Conservation (phyloP, 92 coral and sea anemone species). For the Epizoanthus scotinus region DNA sequence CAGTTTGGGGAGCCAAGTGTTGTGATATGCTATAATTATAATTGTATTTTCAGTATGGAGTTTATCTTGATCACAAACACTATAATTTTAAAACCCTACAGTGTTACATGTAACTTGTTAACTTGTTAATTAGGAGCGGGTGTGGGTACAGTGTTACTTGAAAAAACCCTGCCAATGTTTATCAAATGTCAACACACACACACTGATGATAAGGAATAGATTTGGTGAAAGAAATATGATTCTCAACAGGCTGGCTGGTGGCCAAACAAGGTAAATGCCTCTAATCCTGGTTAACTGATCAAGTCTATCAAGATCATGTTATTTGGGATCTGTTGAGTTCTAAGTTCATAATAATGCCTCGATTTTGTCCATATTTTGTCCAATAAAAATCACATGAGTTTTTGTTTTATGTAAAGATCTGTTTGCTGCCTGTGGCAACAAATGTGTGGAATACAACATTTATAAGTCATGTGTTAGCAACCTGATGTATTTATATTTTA, state of each 20-base stretch:
- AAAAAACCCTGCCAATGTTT: not conserved
- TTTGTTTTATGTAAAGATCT: not conserved
- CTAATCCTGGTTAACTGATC: not conserved
- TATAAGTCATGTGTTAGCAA: not conserved
- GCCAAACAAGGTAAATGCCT: not conserved
- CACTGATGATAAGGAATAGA: not conserved
- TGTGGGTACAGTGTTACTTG: not conserved
- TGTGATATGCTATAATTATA: not conserved
- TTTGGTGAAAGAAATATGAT: not conserved
- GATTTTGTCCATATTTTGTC: not conserved
- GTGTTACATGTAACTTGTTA: not conserved
- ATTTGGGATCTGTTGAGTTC: not conserved
- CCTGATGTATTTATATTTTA: conserved; percentile 1
- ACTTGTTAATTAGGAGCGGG: conserved; percentile 15
- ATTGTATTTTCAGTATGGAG: not conserved
- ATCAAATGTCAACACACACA: conserved; percentile 1
- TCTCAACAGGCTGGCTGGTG: not conserved
- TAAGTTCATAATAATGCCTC: not conserved
- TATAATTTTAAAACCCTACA: not conserved
- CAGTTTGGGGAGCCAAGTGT: too few species aligned
- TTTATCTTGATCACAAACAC: not conserved
- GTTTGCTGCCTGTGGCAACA: not conserved
- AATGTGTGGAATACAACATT: too few species aligned
- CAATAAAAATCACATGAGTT: not conserved
- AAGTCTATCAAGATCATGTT: conserved; percentile 14